Evolutionary conservation across 2,888 invertebrate genomes (phyloP).

Genomic region (Acleris holmiana): DNA sequence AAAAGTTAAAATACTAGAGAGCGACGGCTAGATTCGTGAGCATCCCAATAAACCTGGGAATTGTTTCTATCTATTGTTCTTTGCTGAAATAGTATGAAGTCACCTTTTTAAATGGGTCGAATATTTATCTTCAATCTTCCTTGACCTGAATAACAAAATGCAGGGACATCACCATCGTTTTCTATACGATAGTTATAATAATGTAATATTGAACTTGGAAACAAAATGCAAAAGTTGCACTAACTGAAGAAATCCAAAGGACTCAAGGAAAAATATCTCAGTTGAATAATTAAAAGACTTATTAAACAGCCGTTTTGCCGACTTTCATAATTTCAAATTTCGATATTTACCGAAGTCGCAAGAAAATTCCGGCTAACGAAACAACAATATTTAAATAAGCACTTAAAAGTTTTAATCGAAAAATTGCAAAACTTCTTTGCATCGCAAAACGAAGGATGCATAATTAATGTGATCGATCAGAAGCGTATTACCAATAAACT

Average conservation of each 20-base stretch:
- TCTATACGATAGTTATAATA: too few relatives aligned
- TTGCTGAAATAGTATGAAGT: too few relatives aligned
- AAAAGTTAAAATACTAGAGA: too few relatives aligned
- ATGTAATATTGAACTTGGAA: too few relatives aligned
- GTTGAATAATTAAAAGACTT: constrained; percentile 17
- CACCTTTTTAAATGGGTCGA: too few relatives aligned
- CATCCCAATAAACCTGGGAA: too few relatives aligned
- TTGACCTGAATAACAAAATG: too few relatives aligned
- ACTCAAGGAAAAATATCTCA: neutral
- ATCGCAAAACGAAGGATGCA: constrained; percentile 14
- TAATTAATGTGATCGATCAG: constrained; percentile 32
- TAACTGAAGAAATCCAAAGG: neutral
- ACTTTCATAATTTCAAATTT: constrained; percentile 2
- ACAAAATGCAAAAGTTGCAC: too few relatives aligned
- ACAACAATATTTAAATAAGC: constrained; percentile 27
- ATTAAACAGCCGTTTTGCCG: constrained; percentile 2
- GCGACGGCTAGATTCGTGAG: too few relatives aligned
- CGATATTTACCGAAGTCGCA: constrained; percentile 13
- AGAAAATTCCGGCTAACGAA: constrained; percentile 12
- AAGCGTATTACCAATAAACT: constrained; percentile 44
- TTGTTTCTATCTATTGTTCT: too few relatives aligned
- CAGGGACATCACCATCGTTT: too few relatives aligned
- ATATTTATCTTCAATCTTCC: too few relatives aligned
- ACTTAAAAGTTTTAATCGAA: constrained; percentile 31
- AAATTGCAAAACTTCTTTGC: constrained; percentile 3